A percentile compares a stretch with the other conserved stretches of the same genome.
These are phyloP conservation scores for Xerus rutilus DNA, from an alignment of 2,797 vertebrate species.

Conservation along the genomic window DNA sequence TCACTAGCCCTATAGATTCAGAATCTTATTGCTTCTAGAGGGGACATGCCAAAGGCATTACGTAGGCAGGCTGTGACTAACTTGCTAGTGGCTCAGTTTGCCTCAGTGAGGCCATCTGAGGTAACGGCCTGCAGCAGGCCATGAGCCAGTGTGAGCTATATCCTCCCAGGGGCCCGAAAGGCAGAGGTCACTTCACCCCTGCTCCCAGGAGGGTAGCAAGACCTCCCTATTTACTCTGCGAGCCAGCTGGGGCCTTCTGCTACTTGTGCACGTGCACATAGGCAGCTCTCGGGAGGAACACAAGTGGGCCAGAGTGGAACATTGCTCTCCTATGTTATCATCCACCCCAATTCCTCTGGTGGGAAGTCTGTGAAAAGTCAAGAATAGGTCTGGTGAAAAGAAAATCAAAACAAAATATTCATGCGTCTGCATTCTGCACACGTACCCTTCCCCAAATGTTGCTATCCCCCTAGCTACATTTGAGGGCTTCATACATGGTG, in stretches of 20 bases:
- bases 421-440: background rate
- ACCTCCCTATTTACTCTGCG: background rate
- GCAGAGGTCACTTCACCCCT: slow-evolving; percentile 19
- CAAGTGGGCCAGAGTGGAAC: slow-evolving; percentile 36
- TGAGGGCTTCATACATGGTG: background rate
- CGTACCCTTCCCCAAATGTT: background rate
- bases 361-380: slow-evolving; percentile 74
- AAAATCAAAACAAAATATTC: background rate
- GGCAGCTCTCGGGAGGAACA: slow-evolving; percentile 18
- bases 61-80: background rate
- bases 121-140: slow-evolving; percentile 37
- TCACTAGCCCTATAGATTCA: background rate
- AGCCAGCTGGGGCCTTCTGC: background rate
- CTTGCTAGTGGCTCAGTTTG: background rate
- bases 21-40: background rate
- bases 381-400: slow-evolving; percentile 14
- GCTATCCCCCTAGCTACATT: background rate
- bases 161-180: slow-evolving; percentile 36
- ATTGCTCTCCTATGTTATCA: slow-evolving; percentile 75
- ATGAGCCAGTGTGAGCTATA: background rate
- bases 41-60: background rate
- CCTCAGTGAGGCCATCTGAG: slow-evolving; percentile 61
- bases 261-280: background rate
- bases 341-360: slow-evolving; percentile 38
- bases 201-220: background rate